Evolutionary conservation across 2,797 vertebrate genomes (phyloP).

Genomic region (Lagodon rhomboides): DNA sequence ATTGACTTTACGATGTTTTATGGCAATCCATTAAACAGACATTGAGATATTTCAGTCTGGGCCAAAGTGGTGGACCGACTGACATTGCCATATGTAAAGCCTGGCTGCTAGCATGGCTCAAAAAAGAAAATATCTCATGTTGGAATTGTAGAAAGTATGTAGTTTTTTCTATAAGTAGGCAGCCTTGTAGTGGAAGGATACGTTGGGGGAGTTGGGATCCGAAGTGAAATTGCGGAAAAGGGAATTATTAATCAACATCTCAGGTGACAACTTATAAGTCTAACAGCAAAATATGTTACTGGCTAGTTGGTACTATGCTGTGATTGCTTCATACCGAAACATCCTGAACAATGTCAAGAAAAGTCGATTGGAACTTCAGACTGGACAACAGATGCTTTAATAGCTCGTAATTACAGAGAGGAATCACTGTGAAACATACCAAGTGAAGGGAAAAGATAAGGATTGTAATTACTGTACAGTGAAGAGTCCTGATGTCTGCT

Average conservation of each 20-base stretch:
- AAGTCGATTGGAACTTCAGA: conserved; percentile 15
- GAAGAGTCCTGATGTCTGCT: conserved; percentile 38
- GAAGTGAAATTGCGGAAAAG: no score
- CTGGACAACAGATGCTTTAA: conserved; percentile 28
- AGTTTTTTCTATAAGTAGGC: neutral
- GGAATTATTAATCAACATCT: conserved; percentile 14
- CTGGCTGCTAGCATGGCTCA: neutral
- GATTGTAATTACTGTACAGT: conserved; percentile 45
- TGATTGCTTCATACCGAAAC: neutral
- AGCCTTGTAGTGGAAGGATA: neutral
- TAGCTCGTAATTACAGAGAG: conserved; percentile 27
- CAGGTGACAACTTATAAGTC: neutral
- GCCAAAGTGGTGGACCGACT: neutral
- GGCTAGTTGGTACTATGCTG: neutral
- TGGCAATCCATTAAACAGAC: no score
- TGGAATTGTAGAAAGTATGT: neutral
- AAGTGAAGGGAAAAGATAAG: conserved; percentile 48
- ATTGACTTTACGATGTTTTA: no score
- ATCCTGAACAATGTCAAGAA: conserved; percentile 11
- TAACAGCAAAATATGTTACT: neutral
- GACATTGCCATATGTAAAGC: neutral
- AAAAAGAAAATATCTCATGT: no score
- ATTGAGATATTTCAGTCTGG: neutral
- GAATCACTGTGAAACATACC: conserved; percentile 8
- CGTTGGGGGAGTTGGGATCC: neutral